phyloP scores from a whole-genome alignment of 2,113 vertebrate species.

The Synchiropus splendidus region DNA sequence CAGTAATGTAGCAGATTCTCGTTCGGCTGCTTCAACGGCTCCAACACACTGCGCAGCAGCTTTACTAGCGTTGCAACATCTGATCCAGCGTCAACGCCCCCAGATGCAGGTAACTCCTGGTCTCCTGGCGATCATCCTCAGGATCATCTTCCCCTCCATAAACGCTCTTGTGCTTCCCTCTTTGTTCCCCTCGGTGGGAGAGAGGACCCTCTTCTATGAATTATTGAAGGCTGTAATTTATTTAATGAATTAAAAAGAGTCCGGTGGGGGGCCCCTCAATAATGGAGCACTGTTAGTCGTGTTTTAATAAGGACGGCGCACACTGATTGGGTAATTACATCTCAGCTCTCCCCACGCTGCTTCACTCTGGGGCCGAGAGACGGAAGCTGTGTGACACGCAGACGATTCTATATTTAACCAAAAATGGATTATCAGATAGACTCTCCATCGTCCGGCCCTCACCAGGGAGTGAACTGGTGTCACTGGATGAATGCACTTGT shows the following conservation, averaged over 20 bases:
- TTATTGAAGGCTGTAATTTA: conserved; percentile 83
- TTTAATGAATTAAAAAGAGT: conserved; percentile 85
- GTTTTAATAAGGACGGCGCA: conserved; percentile 78
- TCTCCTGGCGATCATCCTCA: conserved; percentile 11
- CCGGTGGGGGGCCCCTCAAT: conserved; percentile 80
- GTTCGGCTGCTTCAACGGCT: too few species aligned
- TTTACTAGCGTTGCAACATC: too few species aligned
- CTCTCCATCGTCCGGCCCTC: conserved; percentile 23
- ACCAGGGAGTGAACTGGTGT: conserved; percentile 32
- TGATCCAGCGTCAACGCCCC: too few species aligned
- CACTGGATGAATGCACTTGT: conserved; percentile 22
- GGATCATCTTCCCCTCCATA: conserved; percentile 22
- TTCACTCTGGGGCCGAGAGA: conserved; percentile 48
- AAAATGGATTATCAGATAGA: conserved; percentile 38
- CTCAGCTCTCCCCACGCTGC: conserved; percentile 54
- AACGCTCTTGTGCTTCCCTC: conserved; percentile 27
- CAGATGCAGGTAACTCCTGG: too few species aligned
- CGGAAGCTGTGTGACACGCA: conserved; percentile 39
- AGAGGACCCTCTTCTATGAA: conserved; percentile 65
- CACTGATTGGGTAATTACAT: conserved; percentile 79
- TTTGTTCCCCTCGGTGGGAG: conserved; percentile 45
- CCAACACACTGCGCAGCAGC: too few species aligned
- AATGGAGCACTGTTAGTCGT: conserved; percentile 80
- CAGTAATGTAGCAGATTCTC: too few species aligned
- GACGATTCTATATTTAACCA: conserved; percentile 51